Conservation (phyloP, 2,888 invertebrate genomes). For the Orthosia gracilis region DNA sequence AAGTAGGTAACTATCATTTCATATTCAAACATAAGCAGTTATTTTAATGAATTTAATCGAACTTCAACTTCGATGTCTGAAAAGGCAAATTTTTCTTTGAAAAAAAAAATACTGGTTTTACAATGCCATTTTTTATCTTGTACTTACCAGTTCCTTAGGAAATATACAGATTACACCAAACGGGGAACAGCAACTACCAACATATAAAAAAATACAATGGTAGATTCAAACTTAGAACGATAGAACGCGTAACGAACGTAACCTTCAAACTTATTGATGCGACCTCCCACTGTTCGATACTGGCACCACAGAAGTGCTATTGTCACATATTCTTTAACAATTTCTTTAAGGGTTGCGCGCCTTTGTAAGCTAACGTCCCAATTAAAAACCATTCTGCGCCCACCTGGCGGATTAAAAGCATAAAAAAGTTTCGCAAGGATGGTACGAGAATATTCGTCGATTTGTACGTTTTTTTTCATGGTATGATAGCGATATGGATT, state of each 20-base stretch:
- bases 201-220: background rate
- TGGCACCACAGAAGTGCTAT: constrained; percentile 45
- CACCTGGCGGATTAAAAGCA: constrained; percentile 79
- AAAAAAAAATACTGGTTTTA: background rate
- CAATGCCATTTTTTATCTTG: too few relatives aligned
- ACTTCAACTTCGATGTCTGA: background rate
- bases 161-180: too few relatives aligned
- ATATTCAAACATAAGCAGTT: background rate
- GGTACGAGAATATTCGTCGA: constrained; percentile 5
- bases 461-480: constrained; percentile 5
- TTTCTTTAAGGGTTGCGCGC: constrained; percentile 70
- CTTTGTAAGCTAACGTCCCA: constrained; percentile 76
- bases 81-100: background rate
- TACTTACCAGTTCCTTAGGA: too few relatives aligned
- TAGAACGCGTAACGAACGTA: constrained; percentile 6
- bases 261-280: constrained; percentile 19
- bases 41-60: background rate
- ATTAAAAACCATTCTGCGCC: constrained; percentile 84
- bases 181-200: background rate
- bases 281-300: constrained; percentile 71
- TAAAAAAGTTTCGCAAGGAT: constrained; percentile 60
- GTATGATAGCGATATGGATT: background rate
- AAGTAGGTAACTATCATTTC: background rate
- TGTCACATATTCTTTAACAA: constrained; percentile 63
- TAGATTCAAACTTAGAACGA: constrained; percentile 16